A percentile compares a stretch with the other conserved stretches of the same genome.
These are phyloP conservation scores for Eciton burchellii DNA, from an alignment of 1,140 invertebrate genomes.

Conservation along the genomic window DNA sequence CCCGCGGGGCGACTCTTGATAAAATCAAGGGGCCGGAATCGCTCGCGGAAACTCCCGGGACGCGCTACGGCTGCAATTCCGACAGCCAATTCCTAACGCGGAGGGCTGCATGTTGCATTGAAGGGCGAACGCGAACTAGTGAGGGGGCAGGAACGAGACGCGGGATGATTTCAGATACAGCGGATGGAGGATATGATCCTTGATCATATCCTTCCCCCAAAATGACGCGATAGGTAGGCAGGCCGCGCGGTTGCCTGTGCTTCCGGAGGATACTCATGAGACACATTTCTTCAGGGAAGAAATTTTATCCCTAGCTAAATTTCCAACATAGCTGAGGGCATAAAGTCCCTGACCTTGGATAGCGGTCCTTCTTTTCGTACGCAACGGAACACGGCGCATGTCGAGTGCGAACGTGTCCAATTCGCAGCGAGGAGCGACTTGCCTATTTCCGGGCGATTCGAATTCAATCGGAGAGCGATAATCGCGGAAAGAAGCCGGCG, in stretches of 20 bases:
- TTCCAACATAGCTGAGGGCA: too few relatives aligned
- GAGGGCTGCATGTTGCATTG: too few relatives aligned
- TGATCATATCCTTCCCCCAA: not conserved
- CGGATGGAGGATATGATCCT: too few relatives aligned
- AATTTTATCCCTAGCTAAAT: too few relatives aligned
- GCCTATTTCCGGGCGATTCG: not conserved
- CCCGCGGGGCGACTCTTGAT: conserved; percentile 14
- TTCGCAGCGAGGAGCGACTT: not conserved
- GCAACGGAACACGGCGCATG: not conserved
- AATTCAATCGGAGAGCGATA: not conserved
- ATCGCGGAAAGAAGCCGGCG: not conserved
- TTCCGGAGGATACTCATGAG: too few relatives aligned
- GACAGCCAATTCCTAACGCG: too few relatives aligned
- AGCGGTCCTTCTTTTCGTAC: not conserved
- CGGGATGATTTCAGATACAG: too few relatives aligned
- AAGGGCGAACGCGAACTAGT: too few relatives aligned
- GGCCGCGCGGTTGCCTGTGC: too few relatives aligned
- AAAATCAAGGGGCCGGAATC: conserved; percentile 48
- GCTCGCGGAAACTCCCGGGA: conserved; percentile 29
- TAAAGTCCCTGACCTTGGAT: too few relatives aligned
- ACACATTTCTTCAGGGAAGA: too few relatives aligned
- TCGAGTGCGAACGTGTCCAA: not conserved
- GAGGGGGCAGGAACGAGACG: too few relatives aligned
- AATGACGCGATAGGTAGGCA: conserved; percentile 4
- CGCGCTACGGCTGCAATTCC: not conserved